phyloP scores from a whole-genome alignment of 2,888 invertebrate species.

The Carterocephalus palaemon region DNA sequence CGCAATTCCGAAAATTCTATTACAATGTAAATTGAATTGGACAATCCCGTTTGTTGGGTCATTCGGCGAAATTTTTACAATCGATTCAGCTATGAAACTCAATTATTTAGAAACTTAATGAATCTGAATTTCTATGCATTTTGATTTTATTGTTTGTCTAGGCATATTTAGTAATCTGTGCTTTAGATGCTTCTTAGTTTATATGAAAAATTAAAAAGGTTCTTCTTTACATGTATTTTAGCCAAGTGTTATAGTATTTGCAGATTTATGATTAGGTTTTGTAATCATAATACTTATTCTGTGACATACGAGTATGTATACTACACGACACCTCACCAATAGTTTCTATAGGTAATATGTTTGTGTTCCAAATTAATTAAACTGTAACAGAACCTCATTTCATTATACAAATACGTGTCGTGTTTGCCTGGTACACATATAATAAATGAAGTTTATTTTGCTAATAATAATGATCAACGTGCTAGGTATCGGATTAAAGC shows the following conservation, averaged over 20 bases:
- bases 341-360: too few species aligned
- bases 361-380: conserved; percentile 27
- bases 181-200: too few species aligned
- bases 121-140: too few species aligned
- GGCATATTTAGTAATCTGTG: too few species aligned
- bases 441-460: conserved; percentile 3
- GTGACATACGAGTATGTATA: too few species aligned
- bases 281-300: too few species aligned
- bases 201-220: too few species aligned
- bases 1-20: conserved; percentile 5
- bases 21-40: conserved; percentile 13
- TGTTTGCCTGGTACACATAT: conserved; percentile 2
- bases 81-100: background rate
- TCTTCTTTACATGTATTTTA: too few species aligned
- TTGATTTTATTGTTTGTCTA: too few species aligned
- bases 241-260: too few species aligned
- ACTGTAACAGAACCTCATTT: conserved; percentile 18
- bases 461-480: conserved; percentile 1
- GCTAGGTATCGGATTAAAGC: background rate
- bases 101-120: background rate
- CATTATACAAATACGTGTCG: conserved; percentile 3
- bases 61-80: conserved; percentile 3
- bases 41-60: background rate
- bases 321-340: too few species aligned
- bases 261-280: too few species aligned